A percentile compares a stretch with the other conserved stretches of the same genome.
Evolutionary conservation across 2,113 vertebrate genomes (phyloP).

Genomic region (Platysternon megacephalum): DNA sequence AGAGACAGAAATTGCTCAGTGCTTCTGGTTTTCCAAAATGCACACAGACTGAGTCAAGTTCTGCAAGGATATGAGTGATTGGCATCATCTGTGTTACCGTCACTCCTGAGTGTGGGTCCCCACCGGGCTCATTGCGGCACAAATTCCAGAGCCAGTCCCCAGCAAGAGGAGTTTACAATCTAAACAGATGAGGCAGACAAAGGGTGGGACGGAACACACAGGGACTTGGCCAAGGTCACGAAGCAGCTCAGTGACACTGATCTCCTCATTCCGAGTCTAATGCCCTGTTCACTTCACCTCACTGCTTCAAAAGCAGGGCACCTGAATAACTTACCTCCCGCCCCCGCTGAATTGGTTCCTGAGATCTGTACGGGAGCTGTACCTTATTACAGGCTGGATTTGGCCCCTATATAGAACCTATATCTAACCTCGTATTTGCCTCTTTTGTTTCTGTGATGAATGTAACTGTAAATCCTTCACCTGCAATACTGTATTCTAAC

Average conservation of each 20-base stretch:
- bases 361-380: neutral
- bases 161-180: neutral
- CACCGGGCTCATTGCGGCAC: neutral
- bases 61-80: neutral
- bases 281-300: neutral
- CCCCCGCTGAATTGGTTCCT: neutral
- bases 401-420: neutral
- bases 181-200: neutral
- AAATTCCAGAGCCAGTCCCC: neutral
- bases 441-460: neutral
- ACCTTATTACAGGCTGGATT: neutral
- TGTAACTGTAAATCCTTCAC: neutral
- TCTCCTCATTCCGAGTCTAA: neutral
- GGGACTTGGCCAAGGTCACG: neutral
- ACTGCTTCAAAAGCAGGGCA: neutral
- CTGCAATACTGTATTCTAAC: neutral
- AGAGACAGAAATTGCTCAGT: neutral
- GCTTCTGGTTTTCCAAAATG: rapidly evolving
- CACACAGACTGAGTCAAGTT: neutral
- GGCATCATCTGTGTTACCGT: neutral
- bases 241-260: neutral
- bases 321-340: neutral
- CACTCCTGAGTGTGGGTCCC: neutral
- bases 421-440: neutral
- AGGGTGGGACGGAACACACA: neutral